phyloP scores from a whole-genome alignment of 1,140 invertebrate species.

The Hylyphantes graminicola region DNA sequence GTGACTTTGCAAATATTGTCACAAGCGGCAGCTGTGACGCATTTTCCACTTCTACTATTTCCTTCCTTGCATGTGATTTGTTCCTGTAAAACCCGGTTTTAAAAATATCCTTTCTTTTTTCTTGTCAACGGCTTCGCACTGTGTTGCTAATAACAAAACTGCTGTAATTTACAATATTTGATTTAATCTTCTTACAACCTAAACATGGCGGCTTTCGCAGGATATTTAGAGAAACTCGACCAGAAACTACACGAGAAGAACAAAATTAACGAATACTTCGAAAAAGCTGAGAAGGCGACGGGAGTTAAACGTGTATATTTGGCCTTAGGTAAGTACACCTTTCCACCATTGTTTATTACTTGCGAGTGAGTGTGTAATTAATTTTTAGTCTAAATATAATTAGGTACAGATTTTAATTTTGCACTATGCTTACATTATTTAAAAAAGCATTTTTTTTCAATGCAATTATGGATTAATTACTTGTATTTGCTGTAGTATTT shows the following conservation, averaged over 20 bases:
- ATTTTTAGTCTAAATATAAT: too few relatives aligned
- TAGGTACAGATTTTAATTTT: too few relatives aligned
- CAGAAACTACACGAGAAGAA: constrained; percentile 80
- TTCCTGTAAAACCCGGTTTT: constrained; percentile 21
- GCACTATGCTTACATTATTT: neutral
- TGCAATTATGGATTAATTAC: neutral
- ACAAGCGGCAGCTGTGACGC: neutral
- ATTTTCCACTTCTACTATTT: neutral
- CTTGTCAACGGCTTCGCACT: constrained; percentile 25
- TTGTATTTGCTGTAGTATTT: neutral
- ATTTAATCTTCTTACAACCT: neutral
- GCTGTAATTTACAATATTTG: neutral
- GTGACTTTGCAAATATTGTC: constrained; percentile 21
- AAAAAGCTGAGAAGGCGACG: constrained; percentile 80
- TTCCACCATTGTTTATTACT: neutral
- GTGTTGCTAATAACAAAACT: neutral
- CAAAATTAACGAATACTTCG: constrained; percentile 80
- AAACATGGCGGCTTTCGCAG: constrained; percentile 30
- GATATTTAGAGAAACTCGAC: constrained; percentile 74
- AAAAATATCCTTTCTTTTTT: constrained; percentile 3
- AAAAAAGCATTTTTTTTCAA: neutral
- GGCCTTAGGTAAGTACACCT: constrained; percentile 79
- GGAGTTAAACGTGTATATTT: constrained; percentile 86
- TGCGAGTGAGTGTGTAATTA: too few relatives aligned
- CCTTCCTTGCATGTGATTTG: constrained; percentile 46